Percentiles rank a stretch among this genome's conserved stretches.
phyloP scores from a whole-genome alignment of 2,113 vertebrate genomes.

The Elephantulus edwardii region DNA sequence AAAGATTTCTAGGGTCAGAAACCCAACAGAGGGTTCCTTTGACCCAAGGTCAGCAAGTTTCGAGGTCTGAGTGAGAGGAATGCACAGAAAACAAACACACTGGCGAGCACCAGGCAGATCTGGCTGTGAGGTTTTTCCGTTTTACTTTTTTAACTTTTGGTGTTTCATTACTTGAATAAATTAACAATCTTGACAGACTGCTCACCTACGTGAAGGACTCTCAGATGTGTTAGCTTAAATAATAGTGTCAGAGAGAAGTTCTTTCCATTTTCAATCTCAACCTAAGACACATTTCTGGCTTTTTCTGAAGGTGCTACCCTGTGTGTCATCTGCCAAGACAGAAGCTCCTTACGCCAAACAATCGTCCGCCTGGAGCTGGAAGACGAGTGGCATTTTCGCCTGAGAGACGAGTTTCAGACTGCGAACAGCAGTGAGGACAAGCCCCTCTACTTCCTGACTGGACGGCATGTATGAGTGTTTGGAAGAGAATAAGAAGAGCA shows the following conservation, averaged over 20 bases:
- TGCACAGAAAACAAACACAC: no score
- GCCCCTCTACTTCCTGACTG: slow-evolving; percentile 97
- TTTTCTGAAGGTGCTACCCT: slow-evolving; percentile 93
- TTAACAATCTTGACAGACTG: not conserved
- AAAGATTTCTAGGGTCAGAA: no score
- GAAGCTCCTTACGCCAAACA: slow-evolving; percentile 96
- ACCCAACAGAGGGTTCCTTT: no score
- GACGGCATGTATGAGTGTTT: slow-evolving; percentile 90
- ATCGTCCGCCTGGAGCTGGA: slow-evolving; percentile 96
- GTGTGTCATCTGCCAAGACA: slow-evolving; percentile 97
- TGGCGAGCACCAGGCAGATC: no score
- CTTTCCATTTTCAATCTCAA: not conserved
- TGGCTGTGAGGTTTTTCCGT: not conserved
- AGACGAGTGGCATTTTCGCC: slow-evolving; percentile 98
- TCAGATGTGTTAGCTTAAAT: not conserved
- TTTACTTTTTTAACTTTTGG: not conserved
- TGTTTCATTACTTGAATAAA: slow-evolving; percentile 1
- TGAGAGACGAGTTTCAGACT: slow-evolving; percentile 98
- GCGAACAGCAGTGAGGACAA: slow-evolving; percentile 97
- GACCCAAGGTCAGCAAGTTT: no score
- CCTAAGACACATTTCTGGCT: not conserved
- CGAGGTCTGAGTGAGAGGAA: no score
- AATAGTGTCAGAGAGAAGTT: not conserved
- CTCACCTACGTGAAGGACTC: not conserved
- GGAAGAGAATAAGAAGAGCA: slow-evolving; percentile 23